Evolutionary conservation across 2,113 vertebrate genomes (phyloP).

Genomic region (Archilochus colubris): DNA sequence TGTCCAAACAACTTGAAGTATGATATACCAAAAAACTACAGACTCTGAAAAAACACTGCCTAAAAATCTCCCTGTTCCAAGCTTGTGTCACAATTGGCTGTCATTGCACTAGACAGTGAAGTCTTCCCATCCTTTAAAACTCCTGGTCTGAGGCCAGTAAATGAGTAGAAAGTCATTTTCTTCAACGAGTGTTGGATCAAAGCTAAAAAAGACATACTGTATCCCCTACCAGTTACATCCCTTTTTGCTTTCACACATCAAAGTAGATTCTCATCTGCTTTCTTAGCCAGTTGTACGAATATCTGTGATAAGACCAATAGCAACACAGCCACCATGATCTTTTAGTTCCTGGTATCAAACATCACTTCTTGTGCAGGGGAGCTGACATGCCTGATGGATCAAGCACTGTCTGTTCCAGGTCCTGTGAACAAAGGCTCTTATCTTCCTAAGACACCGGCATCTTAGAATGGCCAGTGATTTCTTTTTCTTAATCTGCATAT

Average conservation of each 20-base stretch:
- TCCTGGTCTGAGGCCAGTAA: neutral
- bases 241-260: neutral
- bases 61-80: neutral
- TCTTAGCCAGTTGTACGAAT: neutral
- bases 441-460: neutral
- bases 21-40: neutral
- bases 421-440: neutral
- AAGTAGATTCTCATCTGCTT: neutral
- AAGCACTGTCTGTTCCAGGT: neutral
- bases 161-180: neutral
- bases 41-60: neutral
- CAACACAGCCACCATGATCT: fast-evolving
- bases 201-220: neutral
- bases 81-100: neutral
- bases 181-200: neutral
- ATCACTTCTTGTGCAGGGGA: neutral
- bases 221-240: neutral
- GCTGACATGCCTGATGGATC: neutral
- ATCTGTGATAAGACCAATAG: neutral
- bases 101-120: neutral
- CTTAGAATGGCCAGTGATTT: neutral
- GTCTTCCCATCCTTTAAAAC: neutral
- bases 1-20: neutral
- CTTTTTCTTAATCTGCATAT: neutral
- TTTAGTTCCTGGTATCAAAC: fast-evolving